Percentiles rank a stretch among this genome's conserved stretches.
Evolutionary conservation across 2,888 invertebrate species (phyloP).

Genomic region (Hypselothyrea guttata): DNA sequence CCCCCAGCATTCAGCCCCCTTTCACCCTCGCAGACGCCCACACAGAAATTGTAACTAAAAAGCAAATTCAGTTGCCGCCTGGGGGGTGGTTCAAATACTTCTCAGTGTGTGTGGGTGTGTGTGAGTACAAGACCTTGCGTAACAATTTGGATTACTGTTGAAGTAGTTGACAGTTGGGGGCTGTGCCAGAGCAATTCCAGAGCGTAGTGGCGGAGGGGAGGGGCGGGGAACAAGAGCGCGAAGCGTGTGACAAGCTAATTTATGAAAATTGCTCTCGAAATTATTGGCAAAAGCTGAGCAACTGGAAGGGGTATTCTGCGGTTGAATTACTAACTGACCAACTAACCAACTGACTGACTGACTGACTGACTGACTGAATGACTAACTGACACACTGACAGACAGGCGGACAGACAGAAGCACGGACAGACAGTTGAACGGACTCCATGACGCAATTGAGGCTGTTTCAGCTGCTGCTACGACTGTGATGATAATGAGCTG

Average conservation of each 20-base stretch:
- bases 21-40: conserved; percentile 25
- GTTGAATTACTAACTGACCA: conserved; percentile 25
- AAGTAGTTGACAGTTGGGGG: conserved; percentile 65
- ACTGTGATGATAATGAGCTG: conserved; percentile 64
- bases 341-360: conserved; percentile 18
- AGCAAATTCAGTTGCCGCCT: conserved; percentile 36
- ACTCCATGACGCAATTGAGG: conserved; percentile 55
- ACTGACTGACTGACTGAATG: conserved; percentile 17
- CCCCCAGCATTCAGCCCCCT: neutral
- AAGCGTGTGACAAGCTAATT: conserved; percentile 63
- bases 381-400: conserved; percentile 10
- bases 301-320: conserved; percentile 16
- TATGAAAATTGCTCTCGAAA: conserved; percentile 75
- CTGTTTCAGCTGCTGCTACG: conserved; percentile 21
- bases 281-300: conserved; percentile 62
- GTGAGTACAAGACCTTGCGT: conserved; percentile 55
- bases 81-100: conserved; percentile 24
- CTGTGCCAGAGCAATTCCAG: neutral
- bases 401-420: conserved; percentile 6
- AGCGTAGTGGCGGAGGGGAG: neutral
- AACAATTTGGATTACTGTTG: conserved; percentile 72
- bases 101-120: conserved; percentile 13
- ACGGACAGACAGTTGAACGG: conserved; percentile 6
- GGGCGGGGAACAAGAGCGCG: conserved; percentile 12
- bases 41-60: conserved; percentile 50